phyloP scores from a whole-genome alignment of 2,888 invertebrate genomes.

The Stramonita haemastoma region DNA sequence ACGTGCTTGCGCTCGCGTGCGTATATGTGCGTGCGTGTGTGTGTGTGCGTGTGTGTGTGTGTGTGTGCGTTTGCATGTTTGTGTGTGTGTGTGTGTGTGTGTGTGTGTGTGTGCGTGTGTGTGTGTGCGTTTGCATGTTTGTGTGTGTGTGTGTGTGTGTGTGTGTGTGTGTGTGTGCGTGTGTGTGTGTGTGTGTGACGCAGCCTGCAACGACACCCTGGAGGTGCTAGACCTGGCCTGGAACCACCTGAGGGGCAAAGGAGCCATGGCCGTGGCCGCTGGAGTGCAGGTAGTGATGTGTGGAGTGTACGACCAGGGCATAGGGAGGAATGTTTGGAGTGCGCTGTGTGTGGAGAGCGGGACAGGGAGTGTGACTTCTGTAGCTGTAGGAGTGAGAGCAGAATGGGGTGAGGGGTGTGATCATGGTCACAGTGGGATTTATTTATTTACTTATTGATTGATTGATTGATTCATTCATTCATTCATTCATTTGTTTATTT shows the following conservation, averaged over 20 bases:
- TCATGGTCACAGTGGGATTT: too few species aligned
- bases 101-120: not conserved
- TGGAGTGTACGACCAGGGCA: not conserved
- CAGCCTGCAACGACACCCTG: constrained; percentile 63
- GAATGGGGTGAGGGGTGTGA: too few species aligned
- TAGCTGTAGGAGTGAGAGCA: too few species aligned
- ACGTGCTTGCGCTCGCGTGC: not conserved
- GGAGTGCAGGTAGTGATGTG: constrained; percentile 56
- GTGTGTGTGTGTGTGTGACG: constrained; percentile 13
- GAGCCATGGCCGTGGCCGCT: constrained; percentile 60
- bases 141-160: not conserved
- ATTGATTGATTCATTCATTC: too few species aligned
- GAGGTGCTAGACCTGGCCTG: constrained; percentile 65
- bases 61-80: not conserved
- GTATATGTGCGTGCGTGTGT: not conserved
- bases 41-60: not conserved
- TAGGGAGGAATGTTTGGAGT: not conserved
- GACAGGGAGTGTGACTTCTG: too few species aligned
- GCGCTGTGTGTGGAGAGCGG: not conserved
- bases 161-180: not conserved
- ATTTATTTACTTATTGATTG: too few species aligned
- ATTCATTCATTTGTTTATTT: too few species aligned
- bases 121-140: not conserved
- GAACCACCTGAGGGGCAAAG: constrained; percentile 69
- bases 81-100: not conserved